phyloP scores from a whole-genome alignment of 2,888 invertebrate species.

The Apodemia zela region DNA sequence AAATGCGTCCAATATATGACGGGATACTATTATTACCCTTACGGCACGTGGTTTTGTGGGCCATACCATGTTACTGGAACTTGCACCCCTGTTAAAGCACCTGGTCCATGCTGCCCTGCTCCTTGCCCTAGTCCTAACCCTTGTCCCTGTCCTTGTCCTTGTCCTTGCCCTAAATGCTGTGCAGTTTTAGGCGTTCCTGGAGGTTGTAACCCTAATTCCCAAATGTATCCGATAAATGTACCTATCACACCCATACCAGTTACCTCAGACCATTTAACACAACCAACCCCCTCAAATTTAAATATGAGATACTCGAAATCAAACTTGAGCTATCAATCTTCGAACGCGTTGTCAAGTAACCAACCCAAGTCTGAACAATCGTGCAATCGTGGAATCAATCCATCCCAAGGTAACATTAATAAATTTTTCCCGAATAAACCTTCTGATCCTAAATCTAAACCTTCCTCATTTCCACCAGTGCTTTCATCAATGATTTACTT shows the following conservation, averaged over 20 bases:
- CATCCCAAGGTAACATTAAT: not conserved
- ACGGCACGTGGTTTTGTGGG: slow-evolving; percentile 65
- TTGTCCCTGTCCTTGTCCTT: not conserved
- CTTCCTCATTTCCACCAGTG: not conserved
- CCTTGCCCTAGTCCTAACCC: slow-evolving; percentile 32
- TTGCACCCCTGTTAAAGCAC: slow-evolving; percentile 42
- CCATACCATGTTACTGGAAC: slow-evolving; percentile 57
- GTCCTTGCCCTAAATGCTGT: slow-evolving; percentile 13
- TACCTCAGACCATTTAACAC: not conserved
- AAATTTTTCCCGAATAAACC: not conserved
- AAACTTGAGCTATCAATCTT: not conserved
- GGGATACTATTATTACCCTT: slow-evolving; percentile 66
- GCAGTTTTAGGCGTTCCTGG: slow-evolving; percentile 10
- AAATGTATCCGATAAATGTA: slow-evolving; percentile 3
- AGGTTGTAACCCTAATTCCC: not conserved
- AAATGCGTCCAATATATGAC: slow-evolving; percentile 61
- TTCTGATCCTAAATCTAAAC: not conserved
- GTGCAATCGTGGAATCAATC: not conserved
- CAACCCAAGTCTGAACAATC: not conserved
- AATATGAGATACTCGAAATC: not conserved
- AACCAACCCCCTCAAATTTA: not conserved
- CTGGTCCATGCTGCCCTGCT: slow-evolving; percentile 34
- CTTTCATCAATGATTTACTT: not conserved
- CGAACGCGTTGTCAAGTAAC: not conserved
- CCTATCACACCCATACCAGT: slow-evolving; percentile 11